phyloP scores from a whole-genome alignment of 2,797 vertebrate genomes.

The Australoheros facetus region DNA sequence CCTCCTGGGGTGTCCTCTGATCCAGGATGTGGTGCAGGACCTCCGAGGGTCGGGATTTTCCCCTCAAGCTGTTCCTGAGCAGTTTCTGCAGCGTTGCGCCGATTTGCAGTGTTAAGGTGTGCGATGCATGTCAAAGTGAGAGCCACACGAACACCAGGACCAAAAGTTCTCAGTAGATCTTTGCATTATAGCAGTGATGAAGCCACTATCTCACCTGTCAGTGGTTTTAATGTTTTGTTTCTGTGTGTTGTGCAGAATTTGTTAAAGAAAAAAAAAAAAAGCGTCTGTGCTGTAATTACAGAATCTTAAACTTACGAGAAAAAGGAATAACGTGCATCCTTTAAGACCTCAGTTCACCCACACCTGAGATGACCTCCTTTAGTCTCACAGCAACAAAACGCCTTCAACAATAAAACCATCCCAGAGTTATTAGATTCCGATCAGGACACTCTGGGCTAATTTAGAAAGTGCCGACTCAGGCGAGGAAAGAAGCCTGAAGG shows the following conservation, averaged over 20 bases:
- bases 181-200: not conserved
- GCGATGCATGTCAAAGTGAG: not conserved
- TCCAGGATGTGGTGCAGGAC: not conserved
- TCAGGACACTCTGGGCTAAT: conserved; percentile 52
- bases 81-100: not conserved
- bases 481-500: conserved; percentile 41
- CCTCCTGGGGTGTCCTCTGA: not conserved
- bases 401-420: conserved; percentile 11
- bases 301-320: not conserved
- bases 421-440: conserved; percentile 57
- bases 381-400: not conserved
- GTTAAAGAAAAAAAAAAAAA: not conserved
- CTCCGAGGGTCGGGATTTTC: fast-evolving
- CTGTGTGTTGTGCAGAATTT: no score
- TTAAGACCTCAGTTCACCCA: conserved; percentile 9
- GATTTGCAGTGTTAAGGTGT: not conserved
- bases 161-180: not conserved
- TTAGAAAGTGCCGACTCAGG: conserved; percentile 64
- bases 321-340: not conserved
- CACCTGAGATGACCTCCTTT: conserved; percentile 11
- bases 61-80: not conserved
- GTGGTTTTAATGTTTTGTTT: no score
- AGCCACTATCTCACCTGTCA: no score
- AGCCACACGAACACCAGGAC: not conserved
- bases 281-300: not conserved